Conservation (phyloP, 2,797 vertebrate genomes). For the Peromyscus melanophrys region DNA sequence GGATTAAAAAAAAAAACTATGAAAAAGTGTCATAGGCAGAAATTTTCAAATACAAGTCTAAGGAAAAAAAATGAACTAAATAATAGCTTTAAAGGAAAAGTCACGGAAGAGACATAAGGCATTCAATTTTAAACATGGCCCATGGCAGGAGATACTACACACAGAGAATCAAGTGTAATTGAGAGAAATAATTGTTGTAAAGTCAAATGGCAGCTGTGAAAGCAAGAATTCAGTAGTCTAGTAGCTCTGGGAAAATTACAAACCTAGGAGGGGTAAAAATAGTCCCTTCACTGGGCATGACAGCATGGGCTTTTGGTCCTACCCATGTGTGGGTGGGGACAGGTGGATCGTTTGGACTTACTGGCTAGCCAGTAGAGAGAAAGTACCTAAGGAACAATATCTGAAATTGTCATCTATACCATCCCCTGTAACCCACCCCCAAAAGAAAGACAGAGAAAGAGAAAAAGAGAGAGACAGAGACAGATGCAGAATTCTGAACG, state of each 20-base stretch:
- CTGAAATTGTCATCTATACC: not conserved
- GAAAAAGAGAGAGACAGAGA: not conserved
- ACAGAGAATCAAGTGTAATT: not conserved
- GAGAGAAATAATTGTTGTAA: not conserved
- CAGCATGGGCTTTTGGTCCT: not conserved
- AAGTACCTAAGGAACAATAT: not conserved
- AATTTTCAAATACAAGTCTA: constrained; percentile 57
- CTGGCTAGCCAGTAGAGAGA: not conserved
- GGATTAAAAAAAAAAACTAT: constrained; percentile 1
- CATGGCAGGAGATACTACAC: not conserved
- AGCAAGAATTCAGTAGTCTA: not conserved
- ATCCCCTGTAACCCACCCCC: not conserved
- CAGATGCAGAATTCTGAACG: not conserved
- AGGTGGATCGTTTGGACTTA: not conserved
- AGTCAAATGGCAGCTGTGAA: not conserved
- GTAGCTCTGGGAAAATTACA: fast-evolving
- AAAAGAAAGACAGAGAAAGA: not conserved
- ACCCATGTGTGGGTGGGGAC: not conserved
- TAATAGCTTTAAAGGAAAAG: constrained; percentile 46
- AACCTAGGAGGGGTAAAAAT: not conserved
- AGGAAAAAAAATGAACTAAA: constrained; percentile 27
- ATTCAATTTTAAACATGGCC: constrained; percentile 28
- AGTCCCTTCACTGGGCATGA: not conserved
- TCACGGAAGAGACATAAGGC: not conserved
- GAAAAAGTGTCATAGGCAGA: constrained; percentile 17